phyloP scores from a whole-genome alignment of 2,113 vertebrate species.

The Orthonyx spaldingii region DNA sequence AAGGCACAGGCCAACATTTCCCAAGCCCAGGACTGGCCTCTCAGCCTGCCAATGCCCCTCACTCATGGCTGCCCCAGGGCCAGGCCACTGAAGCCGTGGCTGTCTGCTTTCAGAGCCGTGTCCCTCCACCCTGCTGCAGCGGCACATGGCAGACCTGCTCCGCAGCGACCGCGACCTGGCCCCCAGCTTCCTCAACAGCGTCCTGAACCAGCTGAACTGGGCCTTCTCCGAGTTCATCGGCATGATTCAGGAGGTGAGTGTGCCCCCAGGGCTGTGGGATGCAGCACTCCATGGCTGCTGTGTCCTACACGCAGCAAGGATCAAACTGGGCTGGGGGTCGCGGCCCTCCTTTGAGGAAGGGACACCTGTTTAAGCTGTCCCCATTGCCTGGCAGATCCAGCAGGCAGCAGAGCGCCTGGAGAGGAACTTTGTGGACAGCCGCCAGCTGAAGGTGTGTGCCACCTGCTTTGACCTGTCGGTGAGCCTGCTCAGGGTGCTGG shows the following conservation, averaged over 20 bases:
- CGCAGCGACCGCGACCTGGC: conserved; percentile 87
- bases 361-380: neutral
- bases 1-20: neutral
- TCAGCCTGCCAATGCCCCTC: neutral
- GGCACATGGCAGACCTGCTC: conserved; percentile 93
- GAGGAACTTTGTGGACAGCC: conserved; percentile 95
- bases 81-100: neutral
- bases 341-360: neutral
- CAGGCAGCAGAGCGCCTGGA: conserved; percentile 96
- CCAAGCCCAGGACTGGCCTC: neutral
- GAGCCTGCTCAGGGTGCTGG: conserved; percentile 92
- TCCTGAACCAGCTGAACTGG: conserved; percentile 99
- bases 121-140: conserved; percentile 92
- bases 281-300: accelerated
- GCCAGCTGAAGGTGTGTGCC: conserved; percentile 97
- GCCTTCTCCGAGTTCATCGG: conserved; percentile 98
- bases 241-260: conserved; percentile 97
- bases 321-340: accelerated
- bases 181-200: conserved; percentile 96
- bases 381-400: conserved; percentile 81
- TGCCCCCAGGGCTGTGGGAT: accelerated
- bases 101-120: conserved; percentile 85
- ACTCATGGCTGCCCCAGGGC: accelerated
- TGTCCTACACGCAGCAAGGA: accelerated
- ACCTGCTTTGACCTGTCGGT: conserved; percentile 98